Evolutionary conservation across 2,797 vertebrate species (phyloP).

Genomic region (Anisognathus igniventris): DNA sequence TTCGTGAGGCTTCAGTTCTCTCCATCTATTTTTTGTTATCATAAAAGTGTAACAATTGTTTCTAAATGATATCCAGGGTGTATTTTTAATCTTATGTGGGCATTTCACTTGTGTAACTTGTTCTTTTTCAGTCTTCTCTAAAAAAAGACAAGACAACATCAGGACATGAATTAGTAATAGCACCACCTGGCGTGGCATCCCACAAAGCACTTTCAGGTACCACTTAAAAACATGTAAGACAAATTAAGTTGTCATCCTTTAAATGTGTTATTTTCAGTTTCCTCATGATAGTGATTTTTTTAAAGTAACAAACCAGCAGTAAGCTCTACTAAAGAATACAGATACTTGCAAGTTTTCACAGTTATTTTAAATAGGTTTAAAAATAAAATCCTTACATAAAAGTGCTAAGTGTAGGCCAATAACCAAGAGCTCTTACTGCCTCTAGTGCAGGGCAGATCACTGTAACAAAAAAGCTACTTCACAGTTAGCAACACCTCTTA

Average conservation of each 20-base stretch:
- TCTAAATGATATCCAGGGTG: slow-evolving; percentile 91
- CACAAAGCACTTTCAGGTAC: neutral
- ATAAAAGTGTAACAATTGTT: slow-evolving; percentile 91
- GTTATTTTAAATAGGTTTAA: neutral
- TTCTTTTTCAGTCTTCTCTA: slow-evolving; percentile 75
- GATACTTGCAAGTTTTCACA: neutral
- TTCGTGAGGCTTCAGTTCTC: slow-evolving; percentile 48
- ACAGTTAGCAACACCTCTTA: neutral
- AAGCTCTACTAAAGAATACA: neutral
- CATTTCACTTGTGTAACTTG: slow-evolving; percentile 76
- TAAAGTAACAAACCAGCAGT: neutral
- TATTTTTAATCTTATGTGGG: slow-evolving; percentile 86
- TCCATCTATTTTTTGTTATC: slow-evolving; percentile 79
- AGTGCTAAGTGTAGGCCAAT: neutral
- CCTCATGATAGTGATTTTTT: neutral
- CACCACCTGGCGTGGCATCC: neutral
- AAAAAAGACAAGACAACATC: neutral
- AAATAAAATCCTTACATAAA: neutral
- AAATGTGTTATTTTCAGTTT: neutral
- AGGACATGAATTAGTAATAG: neutral
- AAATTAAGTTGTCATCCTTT: neutral
- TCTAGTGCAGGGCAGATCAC: neutral
- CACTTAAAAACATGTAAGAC: neutral
- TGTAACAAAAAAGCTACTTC: neutral
- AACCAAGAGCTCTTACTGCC: neutral